Evolutionary conservation across 2,113 vertebrate species (phyloP), one percentile per base, ranked within the genome.

Genomic region (Dasypus novemcinctus): DNA sequence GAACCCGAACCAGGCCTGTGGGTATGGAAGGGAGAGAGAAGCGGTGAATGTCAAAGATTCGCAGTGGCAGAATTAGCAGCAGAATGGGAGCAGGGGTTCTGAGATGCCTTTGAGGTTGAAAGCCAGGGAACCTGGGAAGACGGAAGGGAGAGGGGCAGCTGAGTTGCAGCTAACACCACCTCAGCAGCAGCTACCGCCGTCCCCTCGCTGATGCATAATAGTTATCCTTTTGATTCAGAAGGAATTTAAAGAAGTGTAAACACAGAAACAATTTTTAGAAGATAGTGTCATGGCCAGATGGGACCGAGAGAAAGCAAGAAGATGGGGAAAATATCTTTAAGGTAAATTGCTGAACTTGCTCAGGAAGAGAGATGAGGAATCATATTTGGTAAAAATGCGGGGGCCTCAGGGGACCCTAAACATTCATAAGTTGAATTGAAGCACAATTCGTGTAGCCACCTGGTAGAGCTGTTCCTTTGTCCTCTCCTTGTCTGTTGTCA

Each of bases 221-320:
- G 7, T 66, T 6, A 49, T 7, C 66, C 25, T 57, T 59, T 66
- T 17, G 2, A 31, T 75, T 74, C 57, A 27, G 74, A 46, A 63
- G 69, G 49, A 86, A 95, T 41, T 69, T 66, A 46, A 85, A 82
- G 25, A 63, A 57, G 4, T 33, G 7, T 29, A 66, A 89, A 63
- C 33, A n/a, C 31, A 68, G 29, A 74, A 46, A 76, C 41, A 38
- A 33, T 29, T 71, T 76, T 80, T 79, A 66, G 6, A 54, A 79
- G 49, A 33, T 7, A 4, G 46, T 43, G 43, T 38, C 38, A 25
- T 31, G 54, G 36, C 68, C 86, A 38, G 20, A 1, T 23, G 91
- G 79, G 81, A 74, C 63, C 46, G 54, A 64, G 89, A 49, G 78
- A 85, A 90, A 90, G 78, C 72, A 46, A 91, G 54, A 84, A 59